phyloP scores from a whole-genome alignment of 2,888 invertebrate species.

The Apocheima hispidaria region DNA sequence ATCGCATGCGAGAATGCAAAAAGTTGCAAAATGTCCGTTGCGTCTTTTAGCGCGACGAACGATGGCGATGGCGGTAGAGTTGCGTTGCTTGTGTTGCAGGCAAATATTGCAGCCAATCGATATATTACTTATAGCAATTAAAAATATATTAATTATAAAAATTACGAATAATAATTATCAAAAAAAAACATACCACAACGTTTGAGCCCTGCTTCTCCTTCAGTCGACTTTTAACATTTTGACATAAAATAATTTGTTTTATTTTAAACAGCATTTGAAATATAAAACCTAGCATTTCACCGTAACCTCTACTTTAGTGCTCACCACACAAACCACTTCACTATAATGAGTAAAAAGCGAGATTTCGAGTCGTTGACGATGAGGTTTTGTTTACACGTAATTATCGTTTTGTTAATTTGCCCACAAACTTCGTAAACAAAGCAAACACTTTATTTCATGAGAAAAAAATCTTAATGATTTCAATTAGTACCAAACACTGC shows the following conservation, averaged over 20 bases:
- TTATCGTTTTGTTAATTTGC: conserved; percentile 6
- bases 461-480: conserved; percentile 14
- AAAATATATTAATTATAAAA: too few relatives aligned
- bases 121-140: too few relatives aligned
- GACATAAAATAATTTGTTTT: conserved; percentile 39
- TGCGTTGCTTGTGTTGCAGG: conserved; percentile 21
- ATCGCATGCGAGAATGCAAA: conserved; percentile 48
- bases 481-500: conserved; percentile 1
- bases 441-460: not conserved
- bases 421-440: conserved; percentile 1
- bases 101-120: conserved; percentile 11
- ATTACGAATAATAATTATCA: not conserved
- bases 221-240: conserved; percentile 21
- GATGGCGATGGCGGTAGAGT: conserved; percentile 22
- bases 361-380: conserved; percentile 12
- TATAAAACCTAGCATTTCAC: conserved; percentile 43
- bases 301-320: conserved; percentile 19
- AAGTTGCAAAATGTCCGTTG: conserved; percentile 47
- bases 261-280: conserved; percentile 39
- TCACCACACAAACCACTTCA: conserved; percentile 5
- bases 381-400: conserved; percentile 11
- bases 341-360: conserved; percentile 12
- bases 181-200: conserved; percentile 28
- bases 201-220: conserved; percentile 23
- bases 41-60: conserved; percentile 34